Base-by-base conservation (phyloP, 1,140 invertebrate species). In the Drosophila obscura region DNA sequence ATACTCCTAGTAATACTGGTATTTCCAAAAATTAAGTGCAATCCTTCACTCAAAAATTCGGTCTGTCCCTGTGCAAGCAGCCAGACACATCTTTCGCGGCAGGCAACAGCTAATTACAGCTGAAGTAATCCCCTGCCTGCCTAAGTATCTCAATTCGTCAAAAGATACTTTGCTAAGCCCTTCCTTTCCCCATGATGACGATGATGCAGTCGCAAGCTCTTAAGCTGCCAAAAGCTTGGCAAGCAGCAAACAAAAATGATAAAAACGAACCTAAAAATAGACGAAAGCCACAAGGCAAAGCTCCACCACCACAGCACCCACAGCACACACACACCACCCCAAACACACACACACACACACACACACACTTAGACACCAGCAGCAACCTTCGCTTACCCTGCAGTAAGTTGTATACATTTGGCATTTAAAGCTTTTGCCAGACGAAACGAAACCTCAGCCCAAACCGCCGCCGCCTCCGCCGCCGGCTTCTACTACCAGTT, bases 161-260 rank as follows among this genome's bases (percentile, higher is more conserved):
- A 75, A 74, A 75, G 73, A 77, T 83, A 83, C 59, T 82, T 83
- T 69, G 41, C 55, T 77, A 82, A 82, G 69, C 71, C 64, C 59
- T 82, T 49, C 28, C 64, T 58, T 11, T 13, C 35, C 11, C 35
- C 35, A 55, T 43, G 59, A 69, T 52, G 57, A 57, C 67, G 62
- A 77, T 57, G 57, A 60, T 73, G 67, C 39, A 61, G 56, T 63
- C 22, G 46, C 43, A 43, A 52, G 64, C 63, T 79, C 72, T 81
- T 80, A 73, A 82, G 79, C 74, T 78, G 73, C 66, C 66, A 72
- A 80, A 73, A 75, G 75, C 71, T 75, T 75, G 72, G 43, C 62
- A 75, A 74, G 61, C 71, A 73, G 53, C 67, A 69, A 73, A 50
- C 53, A 73, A 39, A 63, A 62, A 46, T 55, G 59, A 28, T 16